A percentile compares a stretch with the other conserved stretches of the same genome.
Conservation (phyloP, 2,797 vertebrate genomes). For the Taenioides sp. region DNA sequence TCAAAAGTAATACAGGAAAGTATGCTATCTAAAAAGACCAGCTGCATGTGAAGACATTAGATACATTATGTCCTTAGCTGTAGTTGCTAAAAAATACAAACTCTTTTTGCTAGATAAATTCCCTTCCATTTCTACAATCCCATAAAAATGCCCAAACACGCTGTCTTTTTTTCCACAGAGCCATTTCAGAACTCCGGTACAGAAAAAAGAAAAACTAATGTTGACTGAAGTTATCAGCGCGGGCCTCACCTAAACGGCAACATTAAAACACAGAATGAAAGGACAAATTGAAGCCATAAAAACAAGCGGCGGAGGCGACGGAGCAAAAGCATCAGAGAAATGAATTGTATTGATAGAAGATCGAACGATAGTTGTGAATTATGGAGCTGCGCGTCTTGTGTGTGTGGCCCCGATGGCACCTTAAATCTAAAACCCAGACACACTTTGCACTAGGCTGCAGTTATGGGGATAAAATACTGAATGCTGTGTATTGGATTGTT, state of each 20-base stretch:
- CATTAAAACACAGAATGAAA: slow-evolving; percentile 25
- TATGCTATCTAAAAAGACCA: neutral
- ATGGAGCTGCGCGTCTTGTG: slow-evolving; percentile 29
- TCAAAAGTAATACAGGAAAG: neutral
- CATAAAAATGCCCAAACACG: neutral
- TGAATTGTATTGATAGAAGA: slow-evolving; percentile 33
- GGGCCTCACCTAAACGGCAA: slow-evolving; percentile 32
- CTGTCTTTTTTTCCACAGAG: slow-evolving; percentile 1
- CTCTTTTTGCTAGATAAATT: neutral
- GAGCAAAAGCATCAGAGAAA: slow-evolving; percentile 37
- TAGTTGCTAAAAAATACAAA: neutral
- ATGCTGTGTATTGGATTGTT: neutral
- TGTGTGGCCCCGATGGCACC: slow-evolving; percentile 16
- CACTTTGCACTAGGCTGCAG: slow-evolving; percentile 13
- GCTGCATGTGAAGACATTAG: neutral
- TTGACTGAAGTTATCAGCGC: slow-evolving; percentile 19
- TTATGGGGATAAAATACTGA: slow-evolving; percentile 18
- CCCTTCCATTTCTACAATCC: neutral
- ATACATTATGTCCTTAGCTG: neutral
- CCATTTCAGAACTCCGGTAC: neutral
- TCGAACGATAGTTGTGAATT: slow-evolving; percentile 36
- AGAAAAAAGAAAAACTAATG: slow-evolving; percentile 2
- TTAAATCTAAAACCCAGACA: slow-evolving; percentile 47
- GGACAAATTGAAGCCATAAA: slow-evolving; percentile 39
- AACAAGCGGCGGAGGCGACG: slow-evolving; percentile 19